Evolutionary conservation across 2,113 vertebrate species (phyloP).

Genomic region (Cervus canadensis): DNA sequence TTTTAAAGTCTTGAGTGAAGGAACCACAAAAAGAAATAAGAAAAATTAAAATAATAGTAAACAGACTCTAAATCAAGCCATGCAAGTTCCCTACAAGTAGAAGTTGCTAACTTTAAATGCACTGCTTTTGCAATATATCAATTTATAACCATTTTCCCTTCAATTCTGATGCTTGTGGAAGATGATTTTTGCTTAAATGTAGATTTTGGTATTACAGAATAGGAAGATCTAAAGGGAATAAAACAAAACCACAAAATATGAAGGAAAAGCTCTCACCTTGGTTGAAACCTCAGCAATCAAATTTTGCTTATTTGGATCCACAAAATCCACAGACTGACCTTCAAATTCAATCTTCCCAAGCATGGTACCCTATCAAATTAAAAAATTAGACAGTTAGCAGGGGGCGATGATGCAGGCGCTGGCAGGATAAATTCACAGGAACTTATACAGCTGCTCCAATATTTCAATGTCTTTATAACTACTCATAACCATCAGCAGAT

Average conservation of each 20-base stretch:
- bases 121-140: neutral
- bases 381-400: constrained; percentile 44
- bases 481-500: constrained; percentile 31
- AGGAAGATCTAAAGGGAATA: neutral
- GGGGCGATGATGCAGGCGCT: constrained; percentile 50
- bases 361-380: constrained; percentile 86
- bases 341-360: constrained; percentile 98
- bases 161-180: neutral
- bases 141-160: neutral
- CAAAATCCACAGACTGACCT: constrained; percentile 89
- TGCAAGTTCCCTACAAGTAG: neutral
- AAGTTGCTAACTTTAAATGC: neutral
- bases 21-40: neutral
- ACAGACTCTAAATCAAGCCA: neutral
- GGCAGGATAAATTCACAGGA: constrained; percentile 51
- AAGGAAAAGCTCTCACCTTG: constrained; percentile 83
- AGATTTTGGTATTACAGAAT: neutral
- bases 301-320: constrained; percentile 91
- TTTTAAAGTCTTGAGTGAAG: neutral
- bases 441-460: constrained; percentile 53
- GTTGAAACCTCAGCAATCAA: constrained; percentile 94
- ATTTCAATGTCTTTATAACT: constrained; percentile 19
- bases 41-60: neutral
- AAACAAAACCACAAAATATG: neutral
- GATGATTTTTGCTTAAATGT: neutral